A percentile compares a stretch with the other conserved stretches of the same genome.
Evolutionary conservation across 2,113 vertebrate genomes (phyloP).

Genomic region (Eurystomus gularis): DNA sequence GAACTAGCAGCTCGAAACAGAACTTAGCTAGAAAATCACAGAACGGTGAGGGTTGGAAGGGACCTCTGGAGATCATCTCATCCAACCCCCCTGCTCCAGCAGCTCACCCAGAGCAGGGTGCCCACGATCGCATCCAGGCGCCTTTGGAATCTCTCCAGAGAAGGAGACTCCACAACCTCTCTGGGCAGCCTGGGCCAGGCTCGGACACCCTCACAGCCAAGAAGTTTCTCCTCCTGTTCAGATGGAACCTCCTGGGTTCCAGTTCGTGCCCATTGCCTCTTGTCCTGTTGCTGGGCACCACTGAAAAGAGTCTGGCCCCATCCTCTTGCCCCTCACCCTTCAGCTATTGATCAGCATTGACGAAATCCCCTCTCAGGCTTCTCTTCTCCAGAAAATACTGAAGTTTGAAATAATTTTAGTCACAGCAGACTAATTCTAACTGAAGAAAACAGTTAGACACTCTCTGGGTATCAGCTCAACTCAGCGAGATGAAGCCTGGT

Average conservation of each 20-base stretch:
- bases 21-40: neutral
- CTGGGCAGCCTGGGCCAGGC: neutral
- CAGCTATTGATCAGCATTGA: neutral
- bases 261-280: neutral
- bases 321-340: neutral
- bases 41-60: neutral
- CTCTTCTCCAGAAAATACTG: neutral
- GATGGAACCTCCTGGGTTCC: neutral
- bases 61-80: neutral
- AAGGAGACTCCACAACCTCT: neutral
- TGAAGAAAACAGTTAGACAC: neutral
- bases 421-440: neutral
- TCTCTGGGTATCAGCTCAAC: neutral
- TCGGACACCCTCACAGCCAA: neutral
- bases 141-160: neutral
- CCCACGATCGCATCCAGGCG: neutral
- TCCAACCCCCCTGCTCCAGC: neutral
- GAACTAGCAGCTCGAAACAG: neutral
- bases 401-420: neutral
- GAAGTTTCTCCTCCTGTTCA: neutral
- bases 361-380: neutral
- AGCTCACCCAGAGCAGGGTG: neutral
- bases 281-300: neutral
- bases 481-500: neutral
- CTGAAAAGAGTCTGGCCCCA: neutral